A percentile compares a stretch with the other conserved stretches of the same genome.
phyloP scores from a whole-genome alignment of 2,113 vertebrate genomes.

The Polypterus senegalus region DNA sequence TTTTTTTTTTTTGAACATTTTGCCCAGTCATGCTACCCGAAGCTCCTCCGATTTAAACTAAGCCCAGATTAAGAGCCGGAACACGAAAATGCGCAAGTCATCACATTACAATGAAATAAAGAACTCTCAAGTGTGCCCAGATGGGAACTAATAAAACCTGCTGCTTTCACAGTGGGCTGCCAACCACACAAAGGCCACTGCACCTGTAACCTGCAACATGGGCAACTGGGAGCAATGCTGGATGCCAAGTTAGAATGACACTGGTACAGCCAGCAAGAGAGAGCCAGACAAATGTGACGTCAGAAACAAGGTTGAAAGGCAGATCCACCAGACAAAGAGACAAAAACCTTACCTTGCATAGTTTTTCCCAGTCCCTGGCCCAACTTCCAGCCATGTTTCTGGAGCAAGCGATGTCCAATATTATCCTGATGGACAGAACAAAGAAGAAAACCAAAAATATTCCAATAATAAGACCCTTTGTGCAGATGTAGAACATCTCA shows the following conservation, averaged over 20 bases:
- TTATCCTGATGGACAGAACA: conserved; percentile 95
- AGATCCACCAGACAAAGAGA: conserved; percentile 6
- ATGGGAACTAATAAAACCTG: too few relatives aligned
- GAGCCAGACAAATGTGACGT: conserved; percentile 9
- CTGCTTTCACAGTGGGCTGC: too few relatives aligned
- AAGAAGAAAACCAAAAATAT: conserved; percentile 98
- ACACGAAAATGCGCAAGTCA: too few relatives aligned
- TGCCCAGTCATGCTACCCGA: too few relatives aligned
- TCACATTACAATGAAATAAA: too few relatives aligned
- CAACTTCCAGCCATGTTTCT: conserved; percentile 99
- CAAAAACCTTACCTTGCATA: conserved; percentile 85
- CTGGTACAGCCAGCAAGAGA: neutral
- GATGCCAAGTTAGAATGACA: neutral
- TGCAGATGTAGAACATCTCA: conserved; percentile 45
- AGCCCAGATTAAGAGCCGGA: too few relatives aligned
- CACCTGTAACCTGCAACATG: too few relatives aligned
- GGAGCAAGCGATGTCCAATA: conserved; percentile 96
- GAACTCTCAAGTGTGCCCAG: too few relatives aligned
- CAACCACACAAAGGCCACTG: too few relatives aligned
- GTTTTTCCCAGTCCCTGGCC: conserved; percentile 96
- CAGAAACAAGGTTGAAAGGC: conserved; percentile 14
- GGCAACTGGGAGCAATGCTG: too few relatives aligned
- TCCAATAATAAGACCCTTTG: conserved; percentile 98
- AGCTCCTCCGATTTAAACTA: too few relatives aligned
- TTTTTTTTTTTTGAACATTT: too few relatives aligned